These are phyloP conservation scores for Carpatolechia fugitivella DNA, from an alignment of 2,888 invertebrate genomes.

Conservation along the genomic window DNA sequence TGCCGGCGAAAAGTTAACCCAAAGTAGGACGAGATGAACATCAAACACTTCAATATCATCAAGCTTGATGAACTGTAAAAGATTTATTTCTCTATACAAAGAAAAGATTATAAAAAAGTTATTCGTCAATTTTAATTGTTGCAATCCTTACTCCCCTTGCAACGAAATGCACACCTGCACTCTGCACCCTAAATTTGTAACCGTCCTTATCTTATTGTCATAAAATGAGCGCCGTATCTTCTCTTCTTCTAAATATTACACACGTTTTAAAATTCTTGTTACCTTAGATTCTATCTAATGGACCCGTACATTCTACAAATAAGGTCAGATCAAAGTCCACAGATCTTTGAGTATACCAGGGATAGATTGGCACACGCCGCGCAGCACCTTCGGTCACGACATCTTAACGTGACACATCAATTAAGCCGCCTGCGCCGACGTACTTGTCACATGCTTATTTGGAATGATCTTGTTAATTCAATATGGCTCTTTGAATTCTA, in stretches of 20 bases:
- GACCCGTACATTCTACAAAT: no score
- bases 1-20: neutral
- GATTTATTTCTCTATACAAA: no score
- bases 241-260: no score
- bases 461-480: slow-evolving; percentile 10
- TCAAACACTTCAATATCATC: no score
- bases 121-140: no score
- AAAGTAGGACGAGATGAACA: neutral
- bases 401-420: slow-evolving; percentile 38
- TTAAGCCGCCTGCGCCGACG: slow-evolving; percentile 27
- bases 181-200: neutral
- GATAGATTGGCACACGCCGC: neutral
- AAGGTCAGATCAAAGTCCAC: no score
- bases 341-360: neutral
- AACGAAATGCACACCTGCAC: neutral
- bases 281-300: no score
- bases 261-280: no score
- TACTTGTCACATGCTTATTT: slow-evolving; percentile 28
- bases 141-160: neutral
- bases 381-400: slow-evolving; percentile 29
- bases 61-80: no score
- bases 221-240: no score
- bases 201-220: no score
- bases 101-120: neutral
- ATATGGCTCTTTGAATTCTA: neutral